Conservation (phyloP, 1,140 invertebrate genomes). For the Helicoverpa armigera region DNA sequence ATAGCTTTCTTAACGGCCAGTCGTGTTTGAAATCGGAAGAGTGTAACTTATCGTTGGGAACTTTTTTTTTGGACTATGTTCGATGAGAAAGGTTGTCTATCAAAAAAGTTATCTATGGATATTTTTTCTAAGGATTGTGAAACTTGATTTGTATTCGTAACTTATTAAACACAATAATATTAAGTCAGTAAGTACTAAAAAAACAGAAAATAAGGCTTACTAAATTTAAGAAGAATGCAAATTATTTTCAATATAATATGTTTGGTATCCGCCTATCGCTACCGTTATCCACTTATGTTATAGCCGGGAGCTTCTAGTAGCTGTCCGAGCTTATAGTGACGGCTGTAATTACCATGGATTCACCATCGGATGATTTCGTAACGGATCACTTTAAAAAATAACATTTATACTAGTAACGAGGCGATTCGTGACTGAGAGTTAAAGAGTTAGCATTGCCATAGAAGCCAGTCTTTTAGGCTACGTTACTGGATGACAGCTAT, state of each 20-base stretch:
- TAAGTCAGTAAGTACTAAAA: too few relatives aligned
- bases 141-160: background rate
- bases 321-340: background rate
- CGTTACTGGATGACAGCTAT: too few relatives aligned
- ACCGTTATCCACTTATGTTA: background rate
- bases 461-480: too few relatives aligned
- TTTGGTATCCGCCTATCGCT: background rate
- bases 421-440: too few relatives aligned
- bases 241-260: background rate
- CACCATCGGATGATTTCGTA: background rate
- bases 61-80: constrained; percentile 35
- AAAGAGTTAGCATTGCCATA: too few relatives aligned
- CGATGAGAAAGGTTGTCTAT: constrained; percentile 8
- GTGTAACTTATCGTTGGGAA: constrained; percentile 37
- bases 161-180: too few relatives aligned
- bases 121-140: background rate
- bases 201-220: background rate
- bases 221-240: background rate
- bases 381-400: background rate
- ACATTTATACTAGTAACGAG: background rate
- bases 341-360: background rate
- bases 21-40: constrained; percentile 46
- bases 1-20: constrained; percentile 54
- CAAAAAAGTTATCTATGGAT: background rate
- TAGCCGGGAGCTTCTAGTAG: background rate